phyloP scores from a whole-genome alignment of 2,113 vertebrate genomes.

The Leucosticte australis region DNA sequence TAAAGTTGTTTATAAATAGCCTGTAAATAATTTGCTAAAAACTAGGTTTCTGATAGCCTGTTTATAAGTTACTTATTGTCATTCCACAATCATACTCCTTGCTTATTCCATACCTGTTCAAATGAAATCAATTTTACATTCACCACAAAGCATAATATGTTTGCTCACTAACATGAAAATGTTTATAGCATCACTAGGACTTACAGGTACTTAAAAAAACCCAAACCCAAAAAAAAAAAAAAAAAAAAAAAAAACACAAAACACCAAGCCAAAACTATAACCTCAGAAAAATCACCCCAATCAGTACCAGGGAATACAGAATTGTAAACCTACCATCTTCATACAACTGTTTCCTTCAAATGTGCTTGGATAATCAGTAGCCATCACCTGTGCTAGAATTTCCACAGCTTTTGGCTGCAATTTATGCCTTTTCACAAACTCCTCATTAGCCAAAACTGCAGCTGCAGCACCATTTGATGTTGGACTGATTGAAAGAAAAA shows the following conservation, averaged over 20 bases:
- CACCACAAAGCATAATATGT: not conserved
- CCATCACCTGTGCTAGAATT: constrained; percentile 95
- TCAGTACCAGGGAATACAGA: not conserved
- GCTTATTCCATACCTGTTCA: not conserved
- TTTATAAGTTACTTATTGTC: not conserved
- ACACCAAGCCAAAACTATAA: not conserved
- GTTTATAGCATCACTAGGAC: not conserved
- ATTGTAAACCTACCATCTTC: constrained; percentile 79
- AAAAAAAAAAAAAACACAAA: not conserved
- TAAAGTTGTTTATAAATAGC: not conserved
- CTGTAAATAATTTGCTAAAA: not conserved
- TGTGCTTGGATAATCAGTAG: constrained; percentile 84
- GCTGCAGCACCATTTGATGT: constrained; percentile 94
- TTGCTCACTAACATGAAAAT: not conserved
- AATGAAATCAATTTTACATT: not conserved
- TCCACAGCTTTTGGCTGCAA: constrained; percentile 89
- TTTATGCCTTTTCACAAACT: constrained; percentile 79
- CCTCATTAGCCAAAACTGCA: constrained; percentile 86
- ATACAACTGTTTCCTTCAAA: constrained; percentile 89
- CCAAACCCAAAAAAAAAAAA: not conserved
- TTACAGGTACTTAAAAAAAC: not conserved
- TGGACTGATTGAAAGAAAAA: constrained; percentile 77
- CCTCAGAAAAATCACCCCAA: rapidly evolving
- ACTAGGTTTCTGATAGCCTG: not conserved
- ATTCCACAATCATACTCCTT: not conserved